Evolutionary conservation across 2,113 vertebrate species (phyloP).

Genomic region (Melanerpes aurifrons): DNA sequence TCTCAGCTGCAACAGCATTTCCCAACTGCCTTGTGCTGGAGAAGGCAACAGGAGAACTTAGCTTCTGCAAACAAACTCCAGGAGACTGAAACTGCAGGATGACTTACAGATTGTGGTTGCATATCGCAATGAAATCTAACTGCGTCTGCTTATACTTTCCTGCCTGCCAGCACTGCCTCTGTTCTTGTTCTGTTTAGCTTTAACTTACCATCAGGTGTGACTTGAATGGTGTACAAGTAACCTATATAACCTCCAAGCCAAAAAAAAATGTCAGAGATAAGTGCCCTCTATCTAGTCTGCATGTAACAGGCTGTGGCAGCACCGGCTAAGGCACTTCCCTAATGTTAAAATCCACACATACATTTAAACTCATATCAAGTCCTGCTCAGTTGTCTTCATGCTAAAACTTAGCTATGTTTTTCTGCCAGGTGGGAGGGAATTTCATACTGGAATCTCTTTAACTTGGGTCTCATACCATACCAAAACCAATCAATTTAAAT

Average conservation of each 20-base stretch:
- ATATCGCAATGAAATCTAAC: background rate
- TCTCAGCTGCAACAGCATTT: background rate
- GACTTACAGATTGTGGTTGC: background rate
- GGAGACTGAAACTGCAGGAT: background rate
- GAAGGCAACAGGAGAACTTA: background rate
- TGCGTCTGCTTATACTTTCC: background rate
- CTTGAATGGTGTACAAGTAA: background rate
- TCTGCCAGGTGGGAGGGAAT: background rate
- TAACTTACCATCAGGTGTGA: background rate
- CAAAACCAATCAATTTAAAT: background rate
- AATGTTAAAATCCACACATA: background rate
- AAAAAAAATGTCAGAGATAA: background rate
- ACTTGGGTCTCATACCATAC: background rate
- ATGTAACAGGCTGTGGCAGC: background rate
- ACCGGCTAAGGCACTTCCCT: background rate
- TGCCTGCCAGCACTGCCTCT: background rate
- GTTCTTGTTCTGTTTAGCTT: background rate
- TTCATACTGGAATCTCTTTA: background rate
- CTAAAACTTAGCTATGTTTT: background rate
- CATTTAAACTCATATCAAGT: background rate
- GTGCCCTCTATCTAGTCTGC: background rate
- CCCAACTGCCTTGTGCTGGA: background rate
- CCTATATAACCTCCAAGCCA: rapidly evolving
- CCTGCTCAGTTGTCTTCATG: background rate
- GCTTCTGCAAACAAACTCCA: background rate